Conservation (phyloP, 2,113 vertebrate species). For the Varanus komodoensis region DNA sequence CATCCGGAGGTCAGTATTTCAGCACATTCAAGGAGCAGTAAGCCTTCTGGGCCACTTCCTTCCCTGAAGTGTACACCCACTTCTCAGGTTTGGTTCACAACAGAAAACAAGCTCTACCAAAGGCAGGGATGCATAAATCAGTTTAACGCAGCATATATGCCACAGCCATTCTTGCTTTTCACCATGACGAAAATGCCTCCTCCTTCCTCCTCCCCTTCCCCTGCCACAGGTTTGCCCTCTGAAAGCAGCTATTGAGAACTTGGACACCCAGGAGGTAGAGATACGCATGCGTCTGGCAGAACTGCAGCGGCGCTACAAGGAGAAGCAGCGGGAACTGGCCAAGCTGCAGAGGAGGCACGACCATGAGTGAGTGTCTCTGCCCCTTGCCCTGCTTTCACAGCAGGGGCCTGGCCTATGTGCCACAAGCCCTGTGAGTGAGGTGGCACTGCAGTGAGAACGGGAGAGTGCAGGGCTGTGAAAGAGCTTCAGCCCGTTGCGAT, state of each 20-base stretch:
- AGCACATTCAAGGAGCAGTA: neutral
- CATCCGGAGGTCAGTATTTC: neutral
- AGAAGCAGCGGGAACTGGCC: conserved; percentile 93
- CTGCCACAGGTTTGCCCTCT: conserved; percentile 88
- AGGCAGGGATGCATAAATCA: neutral
- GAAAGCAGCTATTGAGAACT: conserved; percentile 90
- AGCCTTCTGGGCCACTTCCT: neutral
- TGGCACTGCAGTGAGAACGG: accelerated
- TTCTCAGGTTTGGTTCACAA: neutral
- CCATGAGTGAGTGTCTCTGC: conserved; percentile 81
- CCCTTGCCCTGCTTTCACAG: neutral
- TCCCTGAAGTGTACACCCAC: neutral
- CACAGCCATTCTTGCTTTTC: neutral
- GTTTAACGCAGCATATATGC: too few relatives aligned
- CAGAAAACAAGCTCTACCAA: neutral
- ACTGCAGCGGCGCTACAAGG: conserved; percentile 93
- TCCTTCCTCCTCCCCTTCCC: too few relatives aligned
- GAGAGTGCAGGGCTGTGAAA: neutral
- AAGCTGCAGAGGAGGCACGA: conserved; percentile 92
- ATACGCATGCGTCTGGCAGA: conserved; percentile 92
- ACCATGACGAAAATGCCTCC: accelerated
- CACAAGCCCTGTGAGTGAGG: too few relatives aligned
- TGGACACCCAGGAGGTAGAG: conserved; percentile 92
- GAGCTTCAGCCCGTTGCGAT: neutral
- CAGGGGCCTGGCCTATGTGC: neutral